Evolutionary conservation across 2,888 invertebrate genomes (phyloP).

Genomic region (Xestia rhomboidea): DNA sequence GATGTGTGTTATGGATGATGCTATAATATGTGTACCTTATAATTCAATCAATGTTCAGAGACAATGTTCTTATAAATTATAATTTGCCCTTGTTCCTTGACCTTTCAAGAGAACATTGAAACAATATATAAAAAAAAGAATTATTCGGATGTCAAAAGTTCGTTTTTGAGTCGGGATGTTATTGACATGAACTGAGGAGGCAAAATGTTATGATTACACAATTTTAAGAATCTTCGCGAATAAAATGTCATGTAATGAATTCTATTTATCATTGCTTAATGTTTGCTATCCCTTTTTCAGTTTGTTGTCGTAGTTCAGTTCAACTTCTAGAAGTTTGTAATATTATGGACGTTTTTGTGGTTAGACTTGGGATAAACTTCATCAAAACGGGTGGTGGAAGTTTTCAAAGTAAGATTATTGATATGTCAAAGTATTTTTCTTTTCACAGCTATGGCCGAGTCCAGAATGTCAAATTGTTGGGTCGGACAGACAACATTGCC

Average conservation of each 20-base stretch:
- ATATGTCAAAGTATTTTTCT: slow-evolving; percentile 70
- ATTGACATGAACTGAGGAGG: slow-evolving; percentile 13
- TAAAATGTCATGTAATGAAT: slow-evolving; percentile 10
- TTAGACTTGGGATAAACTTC: slow-evolving; percentile 34
- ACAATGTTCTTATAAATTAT: not conserved
- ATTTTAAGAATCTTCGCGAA: slow-evolving; percentile 5
- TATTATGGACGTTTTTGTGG: slow-evolving; percentile 29
- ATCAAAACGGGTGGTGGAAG: slow-evolving; percentile 46
- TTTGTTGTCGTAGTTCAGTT: slow-evolving; percentile 46
- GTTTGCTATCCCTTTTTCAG: slow-evolving; percentile 49
- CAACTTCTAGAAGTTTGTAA: slow-evolving; percentile 25
- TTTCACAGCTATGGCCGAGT: slow-evolving; percentile 98
- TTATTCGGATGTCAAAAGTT: not conserved
- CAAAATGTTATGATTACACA: slow-evolving; percentile 12
- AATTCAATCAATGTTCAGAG: not conserved
- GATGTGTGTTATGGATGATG: not conserved
- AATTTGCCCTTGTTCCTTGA: not conserved
- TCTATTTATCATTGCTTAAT: slow-evolving; percentile 37
- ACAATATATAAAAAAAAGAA: not conserved
- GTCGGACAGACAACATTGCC: slow-evolving; percentile 90
- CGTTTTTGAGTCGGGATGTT: slow-evolving; percentile 11
- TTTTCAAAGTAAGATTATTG: slow-evolving; percentile 65
- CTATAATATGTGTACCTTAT: not conserved
- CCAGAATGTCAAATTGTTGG: slow-evolving; percentile 98
- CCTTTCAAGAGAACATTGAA: not conserved